Evolutionary conservation across 2,113 vertebrate genomes (phyloP), one percentile per base, ranked within the genome.

Genomic region (Mesoclemmys tuberculata): DNA sequence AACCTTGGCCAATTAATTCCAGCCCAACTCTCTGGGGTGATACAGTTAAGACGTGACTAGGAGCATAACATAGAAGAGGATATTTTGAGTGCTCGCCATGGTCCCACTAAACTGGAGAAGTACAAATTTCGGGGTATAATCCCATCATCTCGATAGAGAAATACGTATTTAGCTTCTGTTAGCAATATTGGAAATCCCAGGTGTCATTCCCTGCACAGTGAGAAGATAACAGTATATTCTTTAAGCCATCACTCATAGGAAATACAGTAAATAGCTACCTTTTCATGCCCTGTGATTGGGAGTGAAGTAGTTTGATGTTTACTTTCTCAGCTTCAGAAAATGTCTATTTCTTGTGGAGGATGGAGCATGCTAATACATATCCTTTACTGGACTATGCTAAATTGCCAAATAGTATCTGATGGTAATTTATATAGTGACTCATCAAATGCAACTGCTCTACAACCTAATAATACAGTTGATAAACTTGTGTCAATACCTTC

Each of bases 381-480:
- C 58, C 46, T 84, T 21, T 64, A 46, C 55, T 83, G 55, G 52
- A 14, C 92, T 64, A 22, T 41, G 48, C 18, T 80, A 48, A 81
- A 49, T 51, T 46, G 49, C 4, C 51, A 56, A 41, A 85, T 84
- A 46, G n/a, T 78, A 26, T 41, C 79, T 54, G 52, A 12, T 51
- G 24, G 3, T 46, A 87, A 49, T 90, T 91, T 35, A 38, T n/a
- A 80, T 8, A 38, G 83, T 81, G 90, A 6, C 3, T 74, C 10
- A 91, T 51, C 1, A 22, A 24, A 8, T 24, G 81, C 7, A 81
- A 48, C 19, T 8, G 21, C 6, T 84, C 86, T 58, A 51, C 6
- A 48, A 38, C 44, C n/a, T 61, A 0, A 0, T 54, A 88, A 64
- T 19, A 58, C 19, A 48, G 9, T 61, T 82, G 31, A 27, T 41